phyloP scores from a whole-genome alignment of 2,113 vertebrate genomes.

The Carassius carassius region DNA sequence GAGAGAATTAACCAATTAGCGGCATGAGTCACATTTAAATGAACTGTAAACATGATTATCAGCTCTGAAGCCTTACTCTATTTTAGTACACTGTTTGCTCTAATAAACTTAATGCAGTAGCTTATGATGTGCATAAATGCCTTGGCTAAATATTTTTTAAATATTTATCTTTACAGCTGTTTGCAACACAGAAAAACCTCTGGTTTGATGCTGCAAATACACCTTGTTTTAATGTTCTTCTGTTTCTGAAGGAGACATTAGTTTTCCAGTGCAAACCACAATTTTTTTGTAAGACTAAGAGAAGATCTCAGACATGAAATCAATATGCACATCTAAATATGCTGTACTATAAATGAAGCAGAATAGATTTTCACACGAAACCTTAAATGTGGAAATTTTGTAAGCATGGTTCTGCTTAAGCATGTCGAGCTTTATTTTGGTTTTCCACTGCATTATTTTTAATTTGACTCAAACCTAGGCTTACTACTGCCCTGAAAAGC shows the following conservation, averaged over 20 bases:
- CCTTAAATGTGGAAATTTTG: neutral
- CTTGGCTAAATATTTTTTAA: neutral
- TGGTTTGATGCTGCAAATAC: neutral
- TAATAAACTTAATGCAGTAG: slow-evolving; percentile 2
- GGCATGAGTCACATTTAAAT: neutral
- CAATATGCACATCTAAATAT: neutral
- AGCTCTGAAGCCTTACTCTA: neutral
- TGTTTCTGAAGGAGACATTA: neutral
- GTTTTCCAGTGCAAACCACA: neutral
- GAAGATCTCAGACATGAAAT: neutral
- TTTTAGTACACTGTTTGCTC: neutral
- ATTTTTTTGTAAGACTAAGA: neutral
- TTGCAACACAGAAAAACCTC: neutral
- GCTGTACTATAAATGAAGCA: neutral
- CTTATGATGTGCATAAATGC: slow-evolving; percentile 8
- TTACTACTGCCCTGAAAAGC: slow-evolving; percentile 10
- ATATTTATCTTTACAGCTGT: neutral
- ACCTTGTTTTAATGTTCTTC: too few relatives aligned
- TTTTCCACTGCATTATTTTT: neutral
- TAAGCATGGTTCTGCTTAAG: neutral
- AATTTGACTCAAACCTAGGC: neutral
- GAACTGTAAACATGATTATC: slow-evolving; percentile 29
- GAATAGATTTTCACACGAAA: neutral
- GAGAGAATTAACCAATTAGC: slow-evolving; percentile 20
- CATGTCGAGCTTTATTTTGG: neutral